Evolutionary conservation across 2,888 invertebrate species (phyloP), one percentile per base, ranked within the genome.

Genomic region (Ceriagrion tenellum): DNA sequence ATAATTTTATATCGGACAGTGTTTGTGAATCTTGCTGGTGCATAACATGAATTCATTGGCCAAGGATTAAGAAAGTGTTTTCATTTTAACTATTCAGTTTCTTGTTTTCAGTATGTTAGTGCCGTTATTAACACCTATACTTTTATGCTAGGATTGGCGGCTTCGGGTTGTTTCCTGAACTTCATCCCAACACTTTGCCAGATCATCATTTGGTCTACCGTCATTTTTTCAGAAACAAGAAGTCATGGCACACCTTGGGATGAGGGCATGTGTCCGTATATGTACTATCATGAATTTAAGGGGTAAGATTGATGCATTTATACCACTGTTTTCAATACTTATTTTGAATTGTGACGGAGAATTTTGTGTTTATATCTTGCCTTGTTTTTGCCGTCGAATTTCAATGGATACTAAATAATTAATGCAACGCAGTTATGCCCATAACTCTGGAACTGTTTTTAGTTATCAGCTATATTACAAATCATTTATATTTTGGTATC

Each of bases 191-290:
- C 16, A n/a, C 40, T 74, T 10, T 69, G 47, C 69, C 8, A 16
- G 26, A 63, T 93, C 93, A 74, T 63, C 47, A 74, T 93, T 74
- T 93, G 63, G 74, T 93, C 69, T n/a, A 74, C 69, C n/a, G 40
- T 93, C n/a, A 69, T 93, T 23, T 26, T 63, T n/a, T 63, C 93
- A 2, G 93, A 93, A 35, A 47, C 93, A 26, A 47, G 63, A n/a
- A 93, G 93, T n/a, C 69, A 93, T 74, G 47, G 93, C 26, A 23
- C 93, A 8, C 74, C 59, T 47, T 47, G 63, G 69, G 47, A 93
- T 74, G 69, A 12, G 35, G 69, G 69, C 47, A n/a, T 69, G 47
- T 93, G 93, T 47, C 93, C 93, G 16, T 93, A 93, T 47, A 35
- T 93, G 26, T 93, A 63, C n/a, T 55, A n/a, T 0, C 69, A 69